These are phyloP conservation scores for Eueides isabella DNA, from an alignment of 1,140 invertebrate genomes.

Conservation along the genomic window DNA sequence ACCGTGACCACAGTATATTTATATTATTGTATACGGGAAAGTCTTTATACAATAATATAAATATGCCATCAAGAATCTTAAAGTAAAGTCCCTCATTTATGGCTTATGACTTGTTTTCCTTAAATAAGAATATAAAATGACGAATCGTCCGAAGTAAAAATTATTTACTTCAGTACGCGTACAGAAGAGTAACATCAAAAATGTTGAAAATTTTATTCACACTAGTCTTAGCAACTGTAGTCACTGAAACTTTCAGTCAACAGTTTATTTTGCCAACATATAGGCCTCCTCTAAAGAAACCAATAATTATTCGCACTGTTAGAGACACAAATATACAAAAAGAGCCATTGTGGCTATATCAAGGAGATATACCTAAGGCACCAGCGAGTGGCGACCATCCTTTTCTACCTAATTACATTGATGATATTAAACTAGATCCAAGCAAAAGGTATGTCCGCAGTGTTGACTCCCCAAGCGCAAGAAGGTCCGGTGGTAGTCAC, in stretches of 20 bases:
- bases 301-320: slow-evolving; percentile 42
- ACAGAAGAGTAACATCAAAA: slow-evolving; percentile 23
- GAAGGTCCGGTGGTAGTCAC: slow-evolving; percentile 49
- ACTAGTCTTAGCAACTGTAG: slow-evolving; percentile 38
- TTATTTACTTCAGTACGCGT: neutral
- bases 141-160: neutral
- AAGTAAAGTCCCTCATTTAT: slow-evolving; percentile 23
- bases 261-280: slow-evolving; percentile 54
- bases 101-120: slow-evolving; percentile 12
- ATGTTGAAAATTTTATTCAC: slow-evolving; percentile 46
- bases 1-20: too few species aligned
- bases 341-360: slow-evolving; percentile 56
- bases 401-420: slow-evolving; percentile 48
- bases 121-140: slow-evolving; percentile 26
- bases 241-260: slow-evolving; percentile 45
- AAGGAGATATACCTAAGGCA: slow-evolving; percentile 49
- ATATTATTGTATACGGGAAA: too few species aligned
- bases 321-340: slow-evolving; percentile 39
- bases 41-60: too few species aligned
- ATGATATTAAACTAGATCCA: slow-evolving; percentile 53
- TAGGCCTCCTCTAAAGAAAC: slow-evolving; percentile 42
- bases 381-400: slow-evolving; percentile 56
- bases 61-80: neutral
- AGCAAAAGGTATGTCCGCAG: slow-evolving; percentile 51
- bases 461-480: slow-evolving; percentile 53